A percentile compares a stretch with the other conserved stretches of the same genome.
Conservation (phyloP, 2,888 invertebrate genomes). For the Dolichomitus sp. region DNA sequence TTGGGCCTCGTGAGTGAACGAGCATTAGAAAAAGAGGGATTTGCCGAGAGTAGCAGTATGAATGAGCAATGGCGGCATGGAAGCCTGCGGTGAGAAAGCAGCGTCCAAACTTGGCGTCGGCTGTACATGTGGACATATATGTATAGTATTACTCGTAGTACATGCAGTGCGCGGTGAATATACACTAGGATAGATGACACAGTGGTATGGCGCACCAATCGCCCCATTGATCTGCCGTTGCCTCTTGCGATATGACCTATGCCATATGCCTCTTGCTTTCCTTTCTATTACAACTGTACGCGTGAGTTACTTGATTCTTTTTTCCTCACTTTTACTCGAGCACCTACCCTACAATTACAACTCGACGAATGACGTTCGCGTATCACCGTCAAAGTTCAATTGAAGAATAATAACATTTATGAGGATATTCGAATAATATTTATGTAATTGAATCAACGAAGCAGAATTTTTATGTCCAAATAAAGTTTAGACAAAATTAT, state of each 20-base stretch:
- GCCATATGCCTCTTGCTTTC: slow-evolving; percentile 53
- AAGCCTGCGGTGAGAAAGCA: slow-evolving; percentile 38
- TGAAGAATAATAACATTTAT: no score
- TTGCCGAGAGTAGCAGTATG: slow-evolving; percentile 59
- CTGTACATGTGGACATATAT: slow-evolving; percentile 27
- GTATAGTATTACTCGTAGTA: slow-evolving; percentile 3
- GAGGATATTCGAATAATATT: no score
- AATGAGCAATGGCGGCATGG: slow-evolving; percentile 79
- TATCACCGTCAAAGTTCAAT: no score
- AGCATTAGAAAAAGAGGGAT: neutral
- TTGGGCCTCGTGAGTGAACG: neutral
- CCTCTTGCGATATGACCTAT: slow-evolving; percentile 65
- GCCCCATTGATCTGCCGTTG: slow-evolving; percentile 74
- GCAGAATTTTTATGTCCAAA: no score
- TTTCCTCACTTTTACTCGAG: neutral
- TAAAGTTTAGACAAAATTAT: no score
- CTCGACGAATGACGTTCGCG: neutral
- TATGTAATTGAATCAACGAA: no score
- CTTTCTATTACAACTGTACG: slow-evolving; percentile 11
- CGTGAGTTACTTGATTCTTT: neutral
- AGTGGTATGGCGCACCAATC: slow-evolving; percentile 69
- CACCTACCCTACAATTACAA: neutral
- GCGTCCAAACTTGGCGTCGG: slow-evolving; percentile 18
- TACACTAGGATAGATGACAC: slow-evolving; percentile 13
- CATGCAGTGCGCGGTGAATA: slow-evolving; percentile 8